Evolutionary conservation across 2,888 invertebrate species (phyloP), one percentile per base, ranked within the genome.

Genomic region (Myathropa florea): DNA sequence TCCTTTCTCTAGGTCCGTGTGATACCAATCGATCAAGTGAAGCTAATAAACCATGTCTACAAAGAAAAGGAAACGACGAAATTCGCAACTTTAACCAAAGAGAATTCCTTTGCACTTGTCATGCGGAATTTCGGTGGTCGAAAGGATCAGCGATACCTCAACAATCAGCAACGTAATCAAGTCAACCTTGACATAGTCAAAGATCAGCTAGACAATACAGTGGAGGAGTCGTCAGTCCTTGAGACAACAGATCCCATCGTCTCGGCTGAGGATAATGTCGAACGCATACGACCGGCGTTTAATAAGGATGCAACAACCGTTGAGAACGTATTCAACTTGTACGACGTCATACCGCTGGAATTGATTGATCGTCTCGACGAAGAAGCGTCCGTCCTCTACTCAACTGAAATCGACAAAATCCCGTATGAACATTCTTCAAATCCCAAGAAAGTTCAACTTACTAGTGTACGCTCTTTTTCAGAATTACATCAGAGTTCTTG

Each of bases 91-190:
- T 46, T 90, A 2, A 89, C 88, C 24, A 89, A 89, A 12, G 89
- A 91, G 18, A 78, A 83, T 10, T 89, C 90, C 0, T 88, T 64
- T 12, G 89, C 89, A 26, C 88, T 89, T n/a, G 57, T 91, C 0
- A 81, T 91, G 1, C 92, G 91, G 18, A 89, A 91, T 36, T 92
- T 92, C 68, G 91, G 92, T 12, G 92, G 92, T 0, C 90, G 91
- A 7, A 91, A 89, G 59, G 90, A 91, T 0, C 88, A 89, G 0
- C 90, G 91, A 6, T 89, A 30, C 61, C 65, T 90, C 1, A 88
- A 89, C 23, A 91, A 90, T 30, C 83, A 70, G 1, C 90, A 92
- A 55, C 89, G 91, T 68, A 92, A 91, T 90, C 89, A 89, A 84
- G 89, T 92, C 30, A 91, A 90, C 67, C 88, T 93, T 24, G 90